Percentiles rank a stretch among this genome's conserved stretches.
These are phyloP conservation scores for Phymastichus coffea DNA, from an alignment of 1,140 invertebrate genomes.

Conservation along the genomic window DNA sequence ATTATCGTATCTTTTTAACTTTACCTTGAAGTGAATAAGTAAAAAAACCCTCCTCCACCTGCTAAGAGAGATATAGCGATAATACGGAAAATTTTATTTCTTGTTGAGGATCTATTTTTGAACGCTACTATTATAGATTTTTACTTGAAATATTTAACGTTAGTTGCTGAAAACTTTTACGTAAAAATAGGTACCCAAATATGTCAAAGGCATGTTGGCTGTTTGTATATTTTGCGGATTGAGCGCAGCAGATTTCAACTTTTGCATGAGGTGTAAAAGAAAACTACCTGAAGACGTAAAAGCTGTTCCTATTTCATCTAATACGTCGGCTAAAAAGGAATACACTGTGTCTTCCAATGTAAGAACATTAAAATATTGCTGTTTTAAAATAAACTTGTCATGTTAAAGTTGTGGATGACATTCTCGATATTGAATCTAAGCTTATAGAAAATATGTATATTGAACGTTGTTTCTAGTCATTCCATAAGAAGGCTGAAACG, in stretches of 20 bases:
- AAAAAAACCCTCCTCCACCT: no score
- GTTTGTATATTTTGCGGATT: conserved; percentile 73
- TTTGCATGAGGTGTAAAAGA: conserved; percentile 65
- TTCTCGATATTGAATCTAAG: no score
- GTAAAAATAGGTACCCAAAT: conserved; percentile 60
- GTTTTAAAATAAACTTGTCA: conserved; percentile 19
- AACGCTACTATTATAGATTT: no score
- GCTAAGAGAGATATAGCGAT: no score
- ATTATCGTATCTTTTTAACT: no score
- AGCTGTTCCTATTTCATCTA: conserved; percentile 41
- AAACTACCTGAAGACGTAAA: conserved; percentile 59
- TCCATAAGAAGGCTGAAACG: conserved; percentile 40
- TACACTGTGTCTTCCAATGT: conserved; percentile 41
- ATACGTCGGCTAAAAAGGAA: conserved; percentile 40
- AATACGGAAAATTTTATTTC: no score
- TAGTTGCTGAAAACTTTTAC: no score
- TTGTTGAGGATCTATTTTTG: no score
- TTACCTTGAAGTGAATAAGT: no score
- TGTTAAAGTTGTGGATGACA: conserved; percentile 1
- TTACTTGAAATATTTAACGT: no score
- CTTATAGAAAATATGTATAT: no score
- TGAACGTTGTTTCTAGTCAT: conserved; percentile 44
- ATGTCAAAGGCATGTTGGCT: conserved; percentile 68
- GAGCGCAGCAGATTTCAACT: conserved; percentile 69
- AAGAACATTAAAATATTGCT: conserved; percentile 33